These are phyloP conservation scores for Oscarella lobularis DNA, from an alignment of 37 sponge, comb jelly and placozoan species.

Conservation along the genomic window DNA sequence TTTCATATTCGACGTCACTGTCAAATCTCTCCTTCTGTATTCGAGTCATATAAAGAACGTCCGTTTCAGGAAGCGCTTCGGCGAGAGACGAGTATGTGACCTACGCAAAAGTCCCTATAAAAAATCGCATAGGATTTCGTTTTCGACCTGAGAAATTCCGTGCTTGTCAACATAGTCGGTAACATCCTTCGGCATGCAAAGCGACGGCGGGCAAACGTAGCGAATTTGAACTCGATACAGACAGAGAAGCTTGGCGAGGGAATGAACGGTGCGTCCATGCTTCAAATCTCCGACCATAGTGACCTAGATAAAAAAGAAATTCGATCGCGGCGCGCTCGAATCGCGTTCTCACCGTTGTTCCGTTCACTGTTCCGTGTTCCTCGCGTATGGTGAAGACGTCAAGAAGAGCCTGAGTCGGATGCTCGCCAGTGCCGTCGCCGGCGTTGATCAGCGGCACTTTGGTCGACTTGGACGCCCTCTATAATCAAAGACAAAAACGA, in stretches of 20 bases:
- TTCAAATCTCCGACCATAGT: constrained; percentile 98
- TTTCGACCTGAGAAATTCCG: constrained; percentile 70
- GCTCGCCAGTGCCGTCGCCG: constrained; percentile 94
- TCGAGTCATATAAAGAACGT: constrained; percentile 96
- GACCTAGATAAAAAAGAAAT: constrained; percentile 35
- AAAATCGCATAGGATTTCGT: no score
- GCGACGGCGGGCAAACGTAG: constrained; percentile 69
- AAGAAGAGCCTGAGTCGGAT: constrained; percentile 97
- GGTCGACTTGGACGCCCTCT: neutral
- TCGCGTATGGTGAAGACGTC: constrained; percentile 97
- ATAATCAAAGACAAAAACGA: constrained; percentile 11
- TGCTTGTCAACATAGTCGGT: constrained; percentile 34
- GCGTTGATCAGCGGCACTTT: constrained; percentile 82
- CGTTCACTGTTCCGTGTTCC: constrained; percentile 97
- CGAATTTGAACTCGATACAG: constrained; percentile 66
- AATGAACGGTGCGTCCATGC: constrained; percentile 98
- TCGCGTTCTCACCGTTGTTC: constrained; percentile 61
- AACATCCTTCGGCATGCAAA: constrained; percentile 80
- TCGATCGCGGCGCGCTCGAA: neutral
- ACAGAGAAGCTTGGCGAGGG: constrained; percentile 83
- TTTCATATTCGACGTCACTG: constrained; percentile 54
- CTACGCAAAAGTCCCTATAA: no score
- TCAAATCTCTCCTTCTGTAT: constrained; percentile 90
- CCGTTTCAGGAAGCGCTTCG: constrained; percentile 74
- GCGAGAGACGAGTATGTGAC: constrained; percentile 43